These are phyloP conservation scores for Neomorphus geoffroyi DNA, from an alignment of 2,797 vertebrate genomes.

Conservation along the genomic window DNA sequence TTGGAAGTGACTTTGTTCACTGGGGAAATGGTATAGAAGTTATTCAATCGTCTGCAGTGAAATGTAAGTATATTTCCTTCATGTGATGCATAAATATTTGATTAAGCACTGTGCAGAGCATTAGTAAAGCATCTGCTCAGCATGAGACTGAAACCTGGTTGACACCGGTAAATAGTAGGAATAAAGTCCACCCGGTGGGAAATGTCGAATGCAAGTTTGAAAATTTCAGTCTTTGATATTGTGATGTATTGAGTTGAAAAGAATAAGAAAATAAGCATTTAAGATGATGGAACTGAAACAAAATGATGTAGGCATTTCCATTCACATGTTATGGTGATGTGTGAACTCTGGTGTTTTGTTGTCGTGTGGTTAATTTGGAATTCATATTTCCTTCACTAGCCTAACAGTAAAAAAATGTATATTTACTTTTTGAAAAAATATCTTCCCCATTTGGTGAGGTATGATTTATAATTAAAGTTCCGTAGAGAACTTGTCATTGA, in stretches of 20 bases:
- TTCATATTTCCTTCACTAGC: not conserved
- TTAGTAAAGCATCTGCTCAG: conserved; percentile 23
- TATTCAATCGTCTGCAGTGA: conserved; percentile 26
- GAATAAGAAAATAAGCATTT: not conserved
- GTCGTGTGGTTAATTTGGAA: not conserved
- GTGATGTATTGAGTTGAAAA: not conserved
- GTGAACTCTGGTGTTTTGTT: not conserved
- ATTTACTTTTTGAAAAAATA: not conserved
- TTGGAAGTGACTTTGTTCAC: conserved; percentile 23
- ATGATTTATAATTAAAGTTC: not conserved
- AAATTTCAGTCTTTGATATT: not conserved
- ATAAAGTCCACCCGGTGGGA: not conserved
- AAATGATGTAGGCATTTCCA: not conserved
- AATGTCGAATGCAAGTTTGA: not conserved
- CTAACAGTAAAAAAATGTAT: not conserved
- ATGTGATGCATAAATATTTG: conserved; percentile 55
- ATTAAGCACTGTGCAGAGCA: conserved; percentile 26
- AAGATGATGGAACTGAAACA: not conserved
- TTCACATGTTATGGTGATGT: not conserved
- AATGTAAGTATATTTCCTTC: conserved; percentile 48
- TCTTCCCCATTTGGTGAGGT: not conserved
- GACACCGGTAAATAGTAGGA: conserved; percentile 1
- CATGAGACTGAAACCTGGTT: not conserved
- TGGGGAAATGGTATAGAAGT: conserved; percentile 46
- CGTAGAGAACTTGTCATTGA: not conserved